A percentile compares a stretch with the other conserved stretches of the same genome.
phyloP scores from a whole-genome alignment of 2,113 vertebrate genomes.

The Melanotaenia duboulayi region DNA sequence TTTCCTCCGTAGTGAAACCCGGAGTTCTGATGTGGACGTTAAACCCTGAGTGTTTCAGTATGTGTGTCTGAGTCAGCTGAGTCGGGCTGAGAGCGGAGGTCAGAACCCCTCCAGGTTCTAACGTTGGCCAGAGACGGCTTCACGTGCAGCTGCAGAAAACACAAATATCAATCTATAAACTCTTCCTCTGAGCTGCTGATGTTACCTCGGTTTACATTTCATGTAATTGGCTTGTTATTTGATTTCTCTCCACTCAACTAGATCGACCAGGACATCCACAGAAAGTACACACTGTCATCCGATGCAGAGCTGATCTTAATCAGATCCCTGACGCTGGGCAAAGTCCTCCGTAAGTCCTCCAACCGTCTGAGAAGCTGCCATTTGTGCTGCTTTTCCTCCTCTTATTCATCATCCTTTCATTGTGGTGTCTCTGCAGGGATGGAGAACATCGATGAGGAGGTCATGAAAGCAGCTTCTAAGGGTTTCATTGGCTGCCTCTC shows the following conservation, averaged over 20 bases:
- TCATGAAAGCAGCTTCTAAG: slow-evolving; percentile 83
- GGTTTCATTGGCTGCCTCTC: slow-evolving; percentile 95
- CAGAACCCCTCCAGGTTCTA: slow-evolving; percentile 40
- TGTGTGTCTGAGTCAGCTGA: slow-evolving; percentile 28
- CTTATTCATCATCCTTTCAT: not conserved
- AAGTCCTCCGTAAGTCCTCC: slow-evolving; percentile 87
- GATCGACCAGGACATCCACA: slow-evolving; percentile 91
- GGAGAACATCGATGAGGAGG: slow-evolving; percentile 83
- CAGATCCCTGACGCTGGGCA: slow-evolving; percentile 92
- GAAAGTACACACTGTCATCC: slow-evolving; percentile 90
- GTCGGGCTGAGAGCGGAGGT: slow-evolving; percentile 31
- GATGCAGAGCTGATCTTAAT: slow-evolving; percentile 89
- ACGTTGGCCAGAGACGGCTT: slow-evolving; percentile 44
- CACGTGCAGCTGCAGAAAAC: slow-evolving; percentile 38
- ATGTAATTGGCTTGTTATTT: slow-evolving; percentile 74
- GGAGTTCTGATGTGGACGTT: too few relatives aligned
- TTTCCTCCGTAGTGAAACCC: too few relatives aligned
- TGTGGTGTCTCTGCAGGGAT: slow-evolving; percentile 76
- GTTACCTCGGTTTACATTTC: slow-evolving; percentile 63
- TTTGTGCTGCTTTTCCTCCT: not conserved
- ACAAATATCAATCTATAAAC: slow-evolving; percentile 57
- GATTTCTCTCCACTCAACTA: slow-evolving; percentile 81
- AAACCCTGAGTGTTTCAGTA: too few relatives aligned
- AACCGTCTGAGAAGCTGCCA: not conserved
- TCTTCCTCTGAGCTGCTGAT: slow-evolving; percentile 40